Evolutionary conservation across 2,888 invertebrate species (phyloP), one percentile per base, ranked within the genome.

Genomic region (Lasius fuliginosus): DNA sequence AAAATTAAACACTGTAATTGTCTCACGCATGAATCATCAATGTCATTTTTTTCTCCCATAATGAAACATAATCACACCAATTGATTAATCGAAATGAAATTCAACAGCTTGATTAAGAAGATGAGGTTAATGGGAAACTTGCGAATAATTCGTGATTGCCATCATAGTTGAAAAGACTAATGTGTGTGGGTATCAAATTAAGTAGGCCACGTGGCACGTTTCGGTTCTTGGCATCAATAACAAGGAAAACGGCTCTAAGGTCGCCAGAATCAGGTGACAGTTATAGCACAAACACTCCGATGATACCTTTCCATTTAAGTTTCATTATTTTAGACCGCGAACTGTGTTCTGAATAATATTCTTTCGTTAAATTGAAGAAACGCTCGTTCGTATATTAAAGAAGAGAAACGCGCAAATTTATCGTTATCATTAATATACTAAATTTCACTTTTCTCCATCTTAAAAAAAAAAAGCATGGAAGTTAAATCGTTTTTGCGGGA

Each of bases 161-260:
- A 9, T 36, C n/a, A 42, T 68, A 23, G 56, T 30, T 23, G 15
- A 58, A 69, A 74, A 40, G 40, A 56, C 40, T 77, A 11, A 42
- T 27, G 18, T 40, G 18, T 40, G 73, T 40, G 53, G 23, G n/a
- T 27, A 36, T 36, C 9, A 15, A 79, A 33, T 79, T 71, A 79
- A 79, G 56, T 79, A 56, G 77, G 77, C 42, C 77, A 79, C 69
- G 77, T 79, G 67, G 53, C 65, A 40, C 65, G 65, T 76, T 76
- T 67, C 65, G 68, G 68, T 53, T 76, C 69, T 79, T 69, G 71
- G 77, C 77, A 69, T 79, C 77, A 42, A 79, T 79, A 69, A 79
- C 30, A 42, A n/a, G 30, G 40, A 42, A 79, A 79, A 79, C 3
- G 69, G 27, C 27, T 76, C 68, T 76, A 58, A 79, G 42, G 56